Conservation (phyloP, 37 sponge, comb jelly and placozoan species). For the Eunapius fragilis region DNA sequence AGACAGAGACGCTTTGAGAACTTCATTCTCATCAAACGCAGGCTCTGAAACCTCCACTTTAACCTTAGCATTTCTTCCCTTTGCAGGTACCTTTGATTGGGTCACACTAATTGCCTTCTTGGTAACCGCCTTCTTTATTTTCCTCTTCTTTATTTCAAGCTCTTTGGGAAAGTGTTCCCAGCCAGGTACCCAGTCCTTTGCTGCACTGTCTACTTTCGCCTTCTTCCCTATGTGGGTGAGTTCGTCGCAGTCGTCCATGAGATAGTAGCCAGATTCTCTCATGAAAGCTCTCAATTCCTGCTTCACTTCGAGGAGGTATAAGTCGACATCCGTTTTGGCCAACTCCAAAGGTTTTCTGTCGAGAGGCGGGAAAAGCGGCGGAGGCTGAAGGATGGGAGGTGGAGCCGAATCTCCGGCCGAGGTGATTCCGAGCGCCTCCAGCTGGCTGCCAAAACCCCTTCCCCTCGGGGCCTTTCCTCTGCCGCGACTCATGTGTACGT, state of each 20-base stretch:
- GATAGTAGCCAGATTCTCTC: slow-evolving; percentile 42
- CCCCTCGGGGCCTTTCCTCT: slow-evolving; percentile 41
- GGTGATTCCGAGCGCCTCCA: slow-evolving; percentile 30
- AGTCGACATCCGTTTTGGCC: background rate
- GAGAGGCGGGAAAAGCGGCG: slow-evolving; percentile 58
- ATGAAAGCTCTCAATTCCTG: slow-evolving; percentile 39
- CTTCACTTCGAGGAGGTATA: slow-evolving; percentile 31
- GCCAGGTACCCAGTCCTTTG: slow-evolving; percentile 28
- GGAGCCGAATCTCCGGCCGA: slow-evolving; percentile 56
- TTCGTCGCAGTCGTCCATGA: slow-evolving; percentile 1
- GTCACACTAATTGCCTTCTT: no score
- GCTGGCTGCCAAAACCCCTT: slow-evolving; percentile 7
- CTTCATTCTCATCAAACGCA: background rate
- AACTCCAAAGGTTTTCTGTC: slow-evolving; percentile 41
- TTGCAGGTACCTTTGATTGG: background rate
- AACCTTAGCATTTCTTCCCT: background rate
- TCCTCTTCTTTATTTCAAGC: slow-evolving; percentile 2
- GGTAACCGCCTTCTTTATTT: slow-evolving; percentile 11
- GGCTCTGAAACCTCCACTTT: background rate
- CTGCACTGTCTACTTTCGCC: slow-evolving; percentile 18
- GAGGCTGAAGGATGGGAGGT: slow-evolving; percentile 67
- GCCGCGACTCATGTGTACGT: slow-evolving; percentile 13
- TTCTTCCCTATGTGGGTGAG: background rate
- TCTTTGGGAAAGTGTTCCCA: slow-evolving; percentile 50
- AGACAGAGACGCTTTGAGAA: background rate